Evolutionary conservation across 92 coral and sea anemone genomes (phyloP).

Genomic region (Paramuricea clavata): DNA sequence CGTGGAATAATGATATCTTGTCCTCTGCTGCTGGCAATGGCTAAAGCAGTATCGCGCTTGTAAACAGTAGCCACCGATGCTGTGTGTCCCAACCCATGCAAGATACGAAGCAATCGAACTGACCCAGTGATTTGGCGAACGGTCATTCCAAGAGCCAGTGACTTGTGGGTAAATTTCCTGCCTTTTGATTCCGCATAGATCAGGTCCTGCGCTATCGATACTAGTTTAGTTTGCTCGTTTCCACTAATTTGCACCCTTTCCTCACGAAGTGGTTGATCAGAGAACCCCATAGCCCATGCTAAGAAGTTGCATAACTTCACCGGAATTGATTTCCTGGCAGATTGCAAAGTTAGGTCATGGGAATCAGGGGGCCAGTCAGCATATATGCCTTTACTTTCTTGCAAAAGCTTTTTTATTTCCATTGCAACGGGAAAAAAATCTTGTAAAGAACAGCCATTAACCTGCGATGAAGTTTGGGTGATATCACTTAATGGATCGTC

Average conservation of each 20-base stretch:
- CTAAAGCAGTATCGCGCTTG: conserved; percentile 79
- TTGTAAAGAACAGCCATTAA: conserved; percentile 13
- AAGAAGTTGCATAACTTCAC: conserved; percentile 29
- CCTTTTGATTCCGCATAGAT: conserved; percentile 71
- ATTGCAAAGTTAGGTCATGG: conserved; percentile 20
- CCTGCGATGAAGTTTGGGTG: conserved; percentile 13
- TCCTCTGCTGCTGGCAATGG: conserved; percentile 59
- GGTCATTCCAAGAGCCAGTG: conserved; percentile 70
- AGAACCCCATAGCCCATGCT: conserved; percentile 38
- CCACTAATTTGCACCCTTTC: conserved; percentile 11
- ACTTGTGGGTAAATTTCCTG: conserved; percentile 71
- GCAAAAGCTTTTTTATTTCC: conserved; percentile 26
- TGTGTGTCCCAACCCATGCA: conserved; percentile 31
- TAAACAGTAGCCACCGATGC: conserved; percentile 69
- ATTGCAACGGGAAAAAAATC: conserved; percentile 15
- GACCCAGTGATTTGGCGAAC: conserved; percentile 78
- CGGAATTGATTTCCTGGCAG: conserved; percentile 7
- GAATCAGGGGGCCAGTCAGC: conserved; percentile 30
- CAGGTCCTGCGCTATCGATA: conserved; percentile 74
- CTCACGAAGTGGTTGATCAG: conserved; percentile 23
- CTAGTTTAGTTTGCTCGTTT: conserved; percentile 11
- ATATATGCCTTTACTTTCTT: conserved; percentile 27
- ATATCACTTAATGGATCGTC: background rate
- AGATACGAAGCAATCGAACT: conserved; percentile 43
- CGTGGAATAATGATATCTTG: conserved; percentile 66